Evolutionary conservation across 2,888 invertebrate species (phyloP).

Genomic region (Dynastes tityus): DNA sequence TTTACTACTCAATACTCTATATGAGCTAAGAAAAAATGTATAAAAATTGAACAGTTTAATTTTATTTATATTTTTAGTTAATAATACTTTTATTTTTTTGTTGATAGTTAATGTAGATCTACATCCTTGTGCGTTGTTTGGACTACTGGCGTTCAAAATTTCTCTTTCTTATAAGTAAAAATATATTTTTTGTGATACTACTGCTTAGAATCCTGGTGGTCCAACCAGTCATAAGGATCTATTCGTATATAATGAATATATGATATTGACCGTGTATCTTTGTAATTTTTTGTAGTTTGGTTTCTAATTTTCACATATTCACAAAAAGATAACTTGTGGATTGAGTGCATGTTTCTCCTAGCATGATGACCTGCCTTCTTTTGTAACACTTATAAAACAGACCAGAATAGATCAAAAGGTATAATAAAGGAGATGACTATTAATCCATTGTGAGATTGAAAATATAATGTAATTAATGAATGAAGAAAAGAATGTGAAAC

Average conservation of each 20-base stretch:
- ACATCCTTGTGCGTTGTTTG: constrained; percentile 13
- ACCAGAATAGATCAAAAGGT: not conserved
- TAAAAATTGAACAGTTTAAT: constrained; percentile 22
- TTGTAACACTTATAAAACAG: constrained; percentile 15
- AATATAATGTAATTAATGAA: constrained; percentile 18
- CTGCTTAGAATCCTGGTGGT: constrained; percentile 8
- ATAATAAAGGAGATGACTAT: not conserved
- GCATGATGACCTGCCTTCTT: constrained; percentile 1
- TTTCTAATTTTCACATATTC: not conserved
- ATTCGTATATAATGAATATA: constrained; percentile 17
- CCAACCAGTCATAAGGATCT: constrained; percentile 3
- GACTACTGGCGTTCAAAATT: constrained; percentile 30
- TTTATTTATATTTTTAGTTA: constrained; percentile 24
- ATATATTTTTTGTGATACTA: constrained; percentile 43
- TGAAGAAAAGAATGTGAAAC: not conserved
- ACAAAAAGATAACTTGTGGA: constrained; percentile 30
- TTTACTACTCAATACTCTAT: not conserved
- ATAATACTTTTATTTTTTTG: constrained; percentile 13
- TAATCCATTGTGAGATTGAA: constrained; percentile 13
- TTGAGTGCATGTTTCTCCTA: constrained; percentile 3
- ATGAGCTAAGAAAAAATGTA: constrained; percentile 8
- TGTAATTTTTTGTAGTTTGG: constrained; percentile 26
- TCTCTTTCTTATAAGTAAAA: constrained; percentile 22
- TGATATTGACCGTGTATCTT: constrained; percentile 34
- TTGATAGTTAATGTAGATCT: constrained; percentile 18